Percentiles rank a stretch among this genome's conserved stretches.
Evolutionary conservation across 2,113 vertebrate species (phyloP).

Genomic region (Phalacrocorax pelagicus): DNA sequence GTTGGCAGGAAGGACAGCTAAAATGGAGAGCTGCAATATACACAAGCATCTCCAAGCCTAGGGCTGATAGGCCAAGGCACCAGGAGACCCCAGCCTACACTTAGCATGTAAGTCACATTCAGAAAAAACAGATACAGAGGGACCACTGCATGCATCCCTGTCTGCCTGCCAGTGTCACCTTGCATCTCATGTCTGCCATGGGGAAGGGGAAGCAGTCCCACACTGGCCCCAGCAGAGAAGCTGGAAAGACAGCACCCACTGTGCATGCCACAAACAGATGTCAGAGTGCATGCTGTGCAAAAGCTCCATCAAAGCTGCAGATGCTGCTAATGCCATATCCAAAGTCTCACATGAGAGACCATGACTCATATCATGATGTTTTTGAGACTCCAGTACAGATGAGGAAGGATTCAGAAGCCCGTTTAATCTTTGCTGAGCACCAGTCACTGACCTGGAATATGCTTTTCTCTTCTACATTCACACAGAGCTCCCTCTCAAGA

Average conservation of each 20-base stretch:
- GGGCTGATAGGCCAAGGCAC: neutral
- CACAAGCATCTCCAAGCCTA: neutral
- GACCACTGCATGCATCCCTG: neutral
- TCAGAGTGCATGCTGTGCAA: neutral
- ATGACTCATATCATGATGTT: neutral
- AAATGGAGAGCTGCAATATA: neutral
- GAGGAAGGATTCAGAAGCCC: neutral
- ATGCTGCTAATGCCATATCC: conserved; percentile 13
- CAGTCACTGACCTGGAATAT: neutral
- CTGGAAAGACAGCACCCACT: neutral
- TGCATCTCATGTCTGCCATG: neutral
- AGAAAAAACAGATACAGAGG: neutral
- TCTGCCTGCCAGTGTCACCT: neutral
- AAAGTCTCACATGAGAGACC: conserved; percentile 11
- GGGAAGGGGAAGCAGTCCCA: neutral
- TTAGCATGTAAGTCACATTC: neutral
- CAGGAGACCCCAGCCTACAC: neutral
- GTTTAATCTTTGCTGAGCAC: neutral
- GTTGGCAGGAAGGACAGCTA: neutral
- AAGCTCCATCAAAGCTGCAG: conserved; percentile 39
- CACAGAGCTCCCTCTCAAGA: neutral
- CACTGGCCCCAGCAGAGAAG: neutral
- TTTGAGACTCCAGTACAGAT: neutral
- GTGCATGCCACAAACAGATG: conserved; percentile 52
- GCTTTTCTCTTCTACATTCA: neutral